Base-by-base conservation (phyloP, 2,888 invertebrate species). In the Callyntrura guangdongensis region DNA sequence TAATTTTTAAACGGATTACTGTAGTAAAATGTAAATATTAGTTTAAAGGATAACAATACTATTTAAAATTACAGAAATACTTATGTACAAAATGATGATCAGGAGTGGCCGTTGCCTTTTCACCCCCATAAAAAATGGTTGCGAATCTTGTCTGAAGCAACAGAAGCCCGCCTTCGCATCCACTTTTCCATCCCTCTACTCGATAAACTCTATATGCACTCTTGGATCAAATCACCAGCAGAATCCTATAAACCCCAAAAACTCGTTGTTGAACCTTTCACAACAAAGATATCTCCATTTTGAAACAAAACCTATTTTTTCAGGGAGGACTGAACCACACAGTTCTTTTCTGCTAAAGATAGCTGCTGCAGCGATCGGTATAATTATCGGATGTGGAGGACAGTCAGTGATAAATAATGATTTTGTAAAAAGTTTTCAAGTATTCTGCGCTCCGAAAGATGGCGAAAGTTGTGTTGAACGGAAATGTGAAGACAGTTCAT, bases 401-500 rank as follows among this genome's bases (percentile, higher is more conserved):
- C 47, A 74, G 20, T 17, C 74, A 5, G 17, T 53, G 6, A 22
- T 22, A 11, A n/a, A 27, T n/a, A 1, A 27, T 81, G 53, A 25
- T 49, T n/a, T 72, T 25, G 27, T 69, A 12, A 36, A 36, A n/a
- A 36, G 1, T 0, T 53, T 59, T 8, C 59, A 59, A 12, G 81
- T 17, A n/a, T 0, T 27, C 3, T 81, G 81, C 59, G 81, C 81
- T 3, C 14, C 11, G 11, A 25, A 77, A 8, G 59, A 81, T 8
- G 36, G n/a, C n/a, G n/a, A n/a, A n/a, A n/a, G 49, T 20, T 92
- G 92, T 56, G 59, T 92, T 17, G 90, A 90, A 6, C 88, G 89
- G 88, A 91, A 92, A 67, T 92, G 92, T 61, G 82, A 87, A n/a
- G 69, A 88, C 47, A 86, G 89, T 12, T 82, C 91, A 0, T 94